Percentiles rank a stretch among this genome's conserved stretches.
Conservation (phyloP, 2,113 vertebrate genomes). For the Gobio gobio region DNA sequence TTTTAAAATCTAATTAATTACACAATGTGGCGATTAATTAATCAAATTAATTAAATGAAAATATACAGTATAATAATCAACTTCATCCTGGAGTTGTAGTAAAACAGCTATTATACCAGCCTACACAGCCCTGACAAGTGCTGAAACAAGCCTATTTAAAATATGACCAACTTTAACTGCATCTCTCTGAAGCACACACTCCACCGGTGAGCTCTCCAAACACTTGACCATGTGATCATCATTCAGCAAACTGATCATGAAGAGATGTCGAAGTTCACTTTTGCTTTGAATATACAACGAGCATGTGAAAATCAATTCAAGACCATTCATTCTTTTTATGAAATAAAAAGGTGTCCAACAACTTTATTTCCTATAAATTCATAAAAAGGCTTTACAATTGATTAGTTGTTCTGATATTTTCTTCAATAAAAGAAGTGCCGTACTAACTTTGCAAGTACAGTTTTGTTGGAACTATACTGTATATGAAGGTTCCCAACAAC, state of each 20-base stretch:
- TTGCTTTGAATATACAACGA: not conserved
- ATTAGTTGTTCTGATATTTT: not conserved
- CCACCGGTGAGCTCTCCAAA: not conserved
- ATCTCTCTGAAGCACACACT: conserved; percentile 8
- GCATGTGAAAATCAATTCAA: conserved; percentile 11
- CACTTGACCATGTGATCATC: conserved; percentile 23
- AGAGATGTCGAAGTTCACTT: not conserved
- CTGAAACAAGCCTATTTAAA: too few relatives aligned
- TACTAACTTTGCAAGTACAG: not conserved
- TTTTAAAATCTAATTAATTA: too few relatives aligned
- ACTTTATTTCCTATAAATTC: not conserved
- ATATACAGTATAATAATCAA: too few relatives aligned
- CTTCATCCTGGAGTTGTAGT: too few relatives aligned
- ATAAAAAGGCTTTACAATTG: not conserved
- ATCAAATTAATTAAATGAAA: too few relatives aligned
- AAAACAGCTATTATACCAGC: too few relatives aligned
- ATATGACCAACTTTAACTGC: not conserved
- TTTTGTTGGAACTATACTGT: not conserved
- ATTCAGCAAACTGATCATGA: conserved; percentile 6
- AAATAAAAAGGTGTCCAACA: not conserved
- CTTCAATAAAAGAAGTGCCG: not conserved
- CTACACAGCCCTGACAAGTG: too few relatives aligned
- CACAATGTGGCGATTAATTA: too few relatives aligned
- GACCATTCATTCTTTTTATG: not conserved
- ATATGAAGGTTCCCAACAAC: not conserved